These are phyloP conservation scores for Mylabris sibirica DNA, from an alignment of 2,888 invertebrate species.

Conservation along the genomic window DNA sequence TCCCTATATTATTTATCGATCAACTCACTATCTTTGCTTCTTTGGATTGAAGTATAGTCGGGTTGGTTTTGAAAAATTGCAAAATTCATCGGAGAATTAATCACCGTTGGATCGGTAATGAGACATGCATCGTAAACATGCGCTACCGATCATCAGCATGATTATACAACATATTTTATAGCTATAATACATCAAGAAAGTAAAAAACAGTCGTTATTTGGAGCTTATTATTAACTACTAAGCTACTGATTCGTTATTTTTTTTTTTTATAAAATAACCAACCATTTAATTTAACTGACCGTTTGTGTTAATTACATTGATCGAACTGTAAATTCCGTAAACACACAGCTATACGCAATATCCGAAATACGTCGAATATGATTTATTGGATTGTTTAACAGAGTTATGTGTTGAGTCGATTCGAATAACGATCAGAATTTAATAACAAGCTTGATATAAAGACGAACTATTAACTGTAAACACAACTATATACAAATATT, in stretches of 20 bases:
- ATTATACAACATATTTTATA: conserved; percentile 32
- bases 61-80: not conserved
- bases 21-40: not conserved
- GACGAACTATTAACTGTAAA: not conserved
- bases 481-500: not conserved
- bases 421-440: conserved; percentile 35
- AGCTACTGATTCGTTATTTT: not conserved
- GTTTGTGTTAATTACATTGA: not conserved
- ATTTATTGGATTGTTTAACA: conserved; percentile 11
- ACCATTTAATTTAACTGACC: not conserved
- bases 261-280: not conserved
- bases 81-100: not conserved
- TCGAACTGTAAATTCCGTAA: not conserved
- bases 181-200: conserved; percentile 26
- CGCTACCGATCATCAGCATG: conserved; percentile 19
- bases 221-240: not conserved
- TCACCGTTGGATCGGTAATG: conserved; percentile 16
- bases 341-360: conserved; percentile 9
- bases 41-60: not conserved
- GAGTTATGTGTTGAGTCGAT: conserved; percentile 29
- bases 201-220: not conserved
- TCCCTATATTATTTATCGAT: not conserved
- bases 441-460: conserved; percentile 27
- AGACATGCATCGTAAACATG: conserved; percentile 26
- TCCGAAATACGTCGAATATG: conserved; percentile 27